phyloP scores from a whole-genome alignment of 2,888 invertebrate genomes.

The Mythimna albipuncta region DNA sequence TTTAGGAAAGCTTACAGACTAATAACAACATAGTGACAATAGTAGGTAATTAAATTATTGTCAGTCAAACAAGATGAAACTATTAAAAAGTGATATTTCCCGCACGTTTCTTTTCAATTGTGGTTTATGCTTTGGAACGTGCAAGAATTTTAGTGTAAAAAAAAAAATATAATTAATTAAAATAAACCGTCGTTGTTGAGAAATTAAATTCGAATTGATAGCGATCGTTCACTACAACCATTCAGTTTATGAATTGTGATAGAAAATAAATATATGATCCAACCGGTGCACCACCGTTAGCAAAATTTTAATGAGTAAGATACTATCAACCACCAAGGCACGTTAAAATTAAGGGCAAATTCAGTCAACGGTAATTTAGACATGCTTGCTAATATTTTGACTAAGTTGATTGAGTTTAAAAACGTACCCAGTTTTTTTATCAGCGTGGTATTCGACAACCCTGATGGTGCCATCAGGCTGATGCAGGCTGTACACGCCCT shows the following conservation, averaged over 20 bases:
- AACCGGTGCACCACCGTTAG: not conserved
- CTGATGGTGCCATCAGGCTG: conserved; percentile 87
- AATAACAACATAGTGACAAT: too few relatives aligned
- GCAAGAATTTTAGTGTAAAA: not conserved
- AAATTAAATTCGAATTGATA: too few relatives aligned
- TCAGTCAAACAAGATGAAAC: too few relatives aligned
- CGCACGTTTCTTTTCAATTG: too few relatives aligned
- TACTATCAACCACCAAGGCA: not conserved
- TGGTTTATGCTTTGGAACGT: not conserved
- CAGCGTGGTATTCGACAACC: conserved; percentile 86
- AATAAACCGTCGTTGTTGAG: too few relatives aligned
- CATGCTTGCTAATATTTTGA: accelerated
- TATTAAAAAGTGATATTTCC: too few relatives aligned
- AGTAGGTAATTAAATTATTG: too few relatives aligned
- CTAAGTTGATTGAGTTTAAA: accelerated
- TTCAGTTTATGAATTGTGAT: not conserved
- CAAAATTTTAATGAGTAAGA: not conserved
- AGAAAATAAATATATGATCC: not conserved
- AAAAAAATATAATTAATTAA: too few relatives aligned
- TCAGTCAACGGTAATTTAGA: too few relatives aligned
- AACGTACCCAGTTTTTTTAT: conserved; percentile 55
- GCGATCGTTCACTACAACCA: not conserved
- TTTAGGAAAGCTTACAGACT: too few relatives aligned
- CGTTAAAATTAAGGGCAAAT: not conserved
- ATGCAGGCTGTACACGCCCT: conserved; percentile 89